phyloP scores from a whole-genome alignment of 2,888 invertebrate genomes.

The Pocota personata region DNA sequence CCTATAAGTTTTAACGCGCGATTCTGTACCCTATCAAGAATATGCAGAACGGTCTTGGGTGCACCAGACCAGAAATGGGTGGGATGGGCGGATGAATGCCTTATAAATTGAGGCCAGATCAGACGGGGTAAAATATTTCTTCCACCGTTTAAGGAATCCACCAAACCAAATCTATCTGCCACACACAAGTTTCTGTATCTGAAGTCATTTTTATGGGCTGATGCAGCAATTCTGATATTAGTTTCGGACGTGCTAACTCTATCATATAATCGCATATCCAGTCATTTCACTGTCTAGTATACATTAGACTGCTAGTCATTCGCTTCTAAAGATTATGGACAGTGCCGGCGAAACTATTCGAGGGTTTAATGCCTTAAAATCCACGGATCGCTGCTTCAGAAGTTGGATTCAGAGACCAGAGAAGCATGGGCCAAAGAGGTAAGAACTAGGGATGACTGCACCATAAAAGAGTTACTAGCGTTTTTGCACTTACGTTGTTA shows the following conservation, averaged over 20 bases:
- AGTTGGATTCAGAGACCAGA: neutral
- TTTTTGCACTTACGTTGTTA: neutral
- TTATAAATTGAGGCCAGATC: too few species aligned
- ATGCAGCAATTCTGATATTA: neutral
- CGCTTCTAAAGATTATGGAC: neutral
- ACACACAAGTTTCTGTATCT: neutral
- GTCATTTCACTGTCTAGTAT: too few species aligned
- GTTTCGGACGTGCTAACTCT: neutral
- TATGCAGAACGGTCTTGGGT: too few species aligned
- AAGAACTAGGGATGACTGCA: neutral
- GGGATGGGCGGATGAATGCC: too few species aligned
- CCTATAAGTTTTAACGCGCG: too few species aligned
- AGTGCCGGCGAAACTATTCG: neutral
- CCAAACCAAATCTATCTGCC: neutral
- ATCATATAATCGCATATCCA: neutral
- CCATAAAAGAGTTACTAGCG: neutral
- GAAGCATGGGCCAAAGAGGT: constrained; percentile 6
- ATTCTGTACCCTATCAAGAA: too few species aligned
- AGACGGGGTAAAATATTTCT: too few species aligned
- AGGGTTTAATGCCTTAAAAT: neutral
- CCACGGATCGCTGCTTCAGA: neutral
- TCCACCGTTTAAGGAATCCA: too few species aligned
- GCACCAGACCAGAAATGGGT: too few species aligned
- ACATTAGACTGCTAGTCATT: neutral
- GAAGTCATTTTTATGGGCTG: neutral